A percentile compares a stretch with the other conserved stretches of the same genome.
These are phyloP conservation scores for Sebastes melanostomus DNA, from an alignment of 2,797 vertebrate genomes.

Conservation along the genomic window DNA sequence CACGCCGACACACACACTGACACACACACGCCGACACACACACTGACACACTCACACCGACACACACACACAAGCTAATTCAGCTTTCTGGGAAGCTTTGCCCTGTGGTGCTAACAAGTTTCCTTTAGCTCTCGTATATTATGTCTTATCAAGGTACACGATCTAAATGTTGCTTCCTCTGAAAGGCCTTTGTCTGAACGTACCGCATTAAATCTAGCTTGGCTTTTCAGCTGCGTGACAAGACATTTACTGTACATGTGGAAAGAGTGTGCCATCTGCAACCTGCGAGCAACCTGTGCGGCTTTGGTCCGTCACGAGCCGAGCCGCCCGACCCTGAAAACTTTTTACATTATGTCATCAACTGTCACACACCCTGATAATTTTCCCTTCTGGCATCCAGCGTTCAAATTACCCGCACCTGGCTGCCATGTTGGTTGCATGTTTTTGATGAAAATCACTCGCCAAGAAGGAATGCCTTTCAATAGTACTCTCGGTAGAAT, in stretches of 20 bases:
- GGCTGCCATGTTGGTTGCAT: conserved; percentile 70
- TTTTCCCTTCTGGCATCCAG: conserved; percentile 67
- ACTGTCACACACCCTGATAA: conserved; percentile 67
- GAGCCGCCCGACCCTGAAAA: conserved; percentile 40
- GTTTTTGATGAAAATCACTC: conserved; percentile 73
- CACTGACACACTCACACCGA: conserved; percentile 27
- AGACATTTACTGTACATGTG: conserved; percentile 12
- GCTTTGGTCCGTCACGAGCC: conserved; percentile 43
- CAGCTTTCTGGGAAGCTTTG: conserved; percentile 52
- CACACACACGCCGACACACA: conserved; percentile 49
- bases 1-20: conserved; percentile 27
- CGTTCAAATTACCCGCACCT: conserved; percentile 71
- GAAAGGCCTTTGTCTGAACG: conserved; percentile 36
- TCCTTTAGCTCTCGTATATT: conserved; percentile 21
- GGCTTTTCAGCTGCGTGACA: not conserved
- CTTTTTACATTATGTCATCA: conserved; percentile 68
- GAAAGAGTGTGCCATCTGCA: conserved; percentile 3
- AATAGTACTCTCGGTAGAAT: conserved; percentile 54
- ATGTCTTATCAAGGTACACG: conserved; percentile 17
- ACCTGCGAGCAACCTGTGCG: conserved; percentile 44
- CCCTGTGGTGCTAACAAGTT: conserved; percentile 62
- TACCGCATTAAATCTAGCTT: not conserved
- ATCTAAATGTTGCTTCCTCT: conserved; percentile 12
- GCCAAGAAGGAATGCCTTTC: conserved; percentile 70
- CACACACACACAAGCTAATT: conserved; percentile 40